phyloP scores from a whole-genome alignment of 2,888 invertebrate species.

The Laspeyria flexula region DNA sequence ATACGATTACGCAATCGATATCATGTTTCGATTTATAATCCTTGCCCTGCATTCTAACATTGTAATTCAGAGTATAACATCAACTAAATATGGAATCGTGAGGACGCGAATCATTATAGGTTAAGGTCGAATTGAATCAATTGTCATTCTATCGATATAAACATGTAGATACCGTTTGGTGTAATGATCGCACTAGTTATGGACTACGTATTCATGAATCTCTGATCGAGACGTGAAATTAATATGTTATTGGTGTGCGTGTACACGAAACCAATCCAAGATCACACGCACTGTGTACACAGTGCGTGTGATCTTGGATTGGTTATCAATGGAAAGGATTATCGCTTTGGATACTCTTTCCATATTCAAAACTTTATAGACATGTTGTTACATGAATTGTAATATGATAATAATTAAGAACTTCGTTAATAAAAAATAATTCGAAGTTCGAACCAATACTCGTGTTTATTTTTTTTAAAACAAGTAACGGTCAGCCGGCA shows the following conservation, averaged over 20 bases:
- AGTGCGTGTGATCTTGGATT: too few species aligned
- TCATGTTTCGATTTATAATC: constrained; percentile 32
- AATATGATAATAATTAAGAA: too few species aligned
- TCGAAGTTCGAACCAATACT: too few species aligned
- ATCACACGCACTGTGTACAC: too few species aligned
- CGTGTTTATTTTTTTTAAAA: too few species aligned
- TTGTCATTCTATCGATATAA: constrained; percentile 39
- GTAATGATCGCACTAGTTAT: constrained; percentile 36
- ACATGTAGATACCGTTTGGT: constrained; percentile 23
- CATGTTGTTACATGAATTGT: too few species aligned
- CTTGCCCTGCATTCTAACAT: constrained; percentile 59
- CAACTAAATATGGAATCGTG: constrained; percentile 57
- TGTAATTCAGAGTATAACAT: constrained; percentile 51
- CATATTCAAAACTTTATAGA: too few species aligned
- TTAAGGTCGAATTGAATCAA: constrained; percentile 55
- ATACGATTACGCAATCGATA: constrained; percentile 13
- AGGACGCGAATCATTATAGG: constrained; percentile 60
- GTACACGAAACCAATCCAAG: background rate
- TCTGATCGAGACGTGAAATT: constrained; percentile 15
- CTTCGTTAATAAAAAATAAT: too few species aligned
- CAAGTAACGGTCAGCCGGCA: too few species aligned
- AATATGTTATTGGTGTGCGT: constrained; percentile 9
- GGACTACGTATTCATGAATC: constrained; percentile 18
- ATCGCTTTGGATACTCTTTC: too few species aligned
- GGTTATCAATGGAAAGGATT: too few species aligned